These are phyloP conservation scores for Ophonus ardosiacus DNA, from an alignment of 2,888 invertebrate genomes.

Conservation along the genomic window DNA sequence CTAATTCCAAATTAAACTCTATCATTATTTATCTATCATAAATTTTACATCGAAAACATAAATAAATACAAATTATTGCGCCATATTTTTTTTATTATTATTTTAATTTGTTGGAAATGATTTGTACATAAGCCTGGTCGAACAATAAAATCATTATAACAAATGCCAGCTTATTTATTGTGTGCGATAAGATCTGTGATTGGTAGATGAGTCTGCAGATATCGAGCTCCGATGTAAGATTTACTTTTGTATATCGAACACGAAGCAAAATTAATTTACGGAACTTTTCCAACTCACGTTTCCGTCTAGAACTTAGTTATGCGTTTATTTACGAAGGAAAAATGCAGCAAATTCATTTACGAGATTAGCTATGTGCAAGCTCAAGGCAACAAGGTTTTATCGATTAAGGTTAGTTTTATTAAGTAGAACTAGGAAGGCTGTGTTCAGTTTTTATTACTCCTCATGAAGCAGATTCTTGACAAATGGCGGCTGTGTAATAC, in stretches of 20 bases:
- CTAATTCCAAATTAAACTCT: not conserved
- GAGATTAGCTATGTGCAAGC: not conserved
- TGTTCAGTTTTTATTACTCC: not conserved
- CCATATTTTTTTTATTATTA: not conserved
- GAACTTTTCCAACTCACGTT: conserved; percentile 39
- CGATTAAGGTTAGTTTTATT: not conserved
- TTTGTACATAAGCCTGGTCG: not conserved
- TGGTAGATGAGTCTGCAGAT: not conserved
- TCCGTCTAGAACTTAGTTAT: conserved; percentile 33
- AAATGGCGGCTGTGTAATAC: not conserved
- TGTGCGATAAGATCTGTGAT: not conserved
- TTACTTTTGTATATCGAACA: conserved; percentile 19
- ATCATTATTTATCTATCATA: not conserved
- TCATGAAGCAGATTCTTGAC: not conserved
- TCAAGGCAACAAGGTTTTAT: conserved; percentile 20
- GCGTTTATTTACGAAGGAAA: conserved; percentile 37
- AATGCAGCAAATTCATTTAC: conserved; percentile 38
- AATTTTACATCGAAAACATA: not conserved
- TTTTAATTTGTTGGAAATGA: not conserved
- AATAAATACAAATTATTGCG: not conserved
- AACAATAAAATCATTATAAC: not conserved
- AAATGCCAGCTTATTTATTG: not conserved
- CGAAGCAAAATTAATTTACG: conserved; percentile 37
- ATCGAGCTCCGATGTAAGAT: conserved; percentile 12
- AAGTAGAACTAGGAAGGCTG: not conserved